A percentile compares a stretch with the other conserved stretches of the same genome.
Conservation (phyloP, 2,113 vertebrate species). For the Microtus richardsoni region DNA sequence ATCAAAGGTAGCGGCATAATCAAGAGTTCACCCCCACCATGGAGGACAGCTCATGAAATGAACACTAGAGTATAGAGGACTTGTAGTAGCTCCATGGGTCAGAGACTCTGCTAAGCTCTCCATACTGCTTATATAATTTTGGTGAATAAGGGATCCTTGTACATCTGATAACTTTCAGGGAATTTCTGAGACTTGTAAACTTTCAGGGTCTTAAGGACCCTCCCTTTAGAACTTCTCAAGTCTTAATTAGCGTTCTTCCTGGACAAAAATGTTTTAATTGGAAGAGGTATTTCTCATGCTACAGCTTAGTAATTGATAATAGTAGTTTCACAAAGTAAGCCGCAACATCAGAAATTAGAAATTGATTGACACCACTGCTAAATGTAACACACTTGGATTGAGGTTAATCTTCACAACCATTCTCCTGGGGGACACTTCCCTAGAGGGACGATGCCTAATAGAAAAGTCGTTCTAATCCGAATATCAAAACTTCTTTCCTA, state of each 20-base stretch:
- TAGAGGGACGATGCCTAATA: neutral
- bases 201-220: neutral
- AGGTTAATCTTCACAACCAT: neutral
- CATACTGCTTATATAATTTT: neutral
- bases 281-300: neutral
- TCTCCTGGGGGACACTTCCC: neutral
- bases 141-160: neutral
- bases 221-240: neutral
- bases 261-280: neutral
- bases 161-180: neutral
- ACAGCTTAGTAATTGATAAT: neutral
- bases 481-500: neutral
- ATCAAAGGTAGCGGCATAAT: neutral
- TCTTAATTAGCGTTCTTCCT: no score
- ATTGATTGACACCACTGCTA: neutral
- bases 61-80: neutral
- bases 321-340: fast-evolving
- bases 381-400: fast-evolving
- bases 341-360: neutral
- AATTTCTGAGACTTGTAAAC: neutral
- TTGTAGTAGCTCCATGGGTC: neutral
- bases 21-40: neutral
- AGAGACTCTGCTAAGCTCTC: neutral
- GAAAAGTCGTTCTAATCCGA: neutral
- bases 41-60: neutral